Base-by-base conservation (phyloP, 2,797 vertebrate genomes). In the Lepidocolaptes lacrymiger region DNA sequence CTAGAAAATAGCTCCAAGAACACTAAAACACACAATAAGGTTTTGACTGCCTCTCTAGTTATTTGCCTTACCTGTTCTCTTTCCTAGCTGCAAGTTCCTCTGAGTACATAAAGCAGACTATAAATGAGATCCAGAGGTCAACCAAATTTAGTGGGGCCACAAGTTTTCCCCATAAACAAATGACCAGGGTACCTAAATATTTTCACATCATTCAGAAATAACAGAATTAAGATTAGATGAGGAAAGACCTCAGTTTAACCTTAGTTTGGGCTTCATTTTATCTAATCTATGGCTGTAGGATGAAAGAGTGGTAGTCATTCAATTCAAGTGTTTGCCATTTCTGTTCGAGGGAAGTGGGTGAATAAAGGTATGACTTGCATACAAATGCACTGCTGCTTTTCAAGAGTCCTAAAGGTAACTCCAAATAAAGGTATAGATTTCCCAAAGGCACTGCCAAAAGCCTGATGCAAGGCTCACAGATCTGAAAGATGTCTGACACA, bases 161-260 rank as follows among this genome's bases (percentile, higher is more conserved):
- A 3, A 58, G 37, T 30, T 73, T 46, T 12, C 30, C 24, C 27
- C 16, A 7, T 56, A 6, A 69, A 81, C 32, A 39, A n/a, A 7
- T 1, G 4, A 5, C 14, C 10, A 48, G 4, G 1, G 0, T 49
- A 68, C 20, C 22, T 68, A 52, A 18, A 10, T 36, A 52, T 81
- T 71, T 59, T 56, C 32, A 51, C 16, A 37, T 54, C 14, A 19
- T 66, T 46, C 54, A 37, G 54, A 17, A 92, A 28, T 10, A 84
- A 51, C 2, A 67, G n/a, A 43, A 68, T 75, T 18, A 76, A 56
- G n/a, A 59, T 12, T 20, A 74, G 7, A 8, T 28, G 19, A 85
- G 68, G 39, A 41, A 55, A 54, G 18, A 56, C 39, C 11, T 12
- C 12, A 39, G 37, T 39, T 82, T 64, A 66, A 48, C 4, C 7